These are phyloP conservation scores for Coranthus polyacanthus DNA, from an alignment of 2,797 vertebrate species.

Conservation along the genomic window DNA sequence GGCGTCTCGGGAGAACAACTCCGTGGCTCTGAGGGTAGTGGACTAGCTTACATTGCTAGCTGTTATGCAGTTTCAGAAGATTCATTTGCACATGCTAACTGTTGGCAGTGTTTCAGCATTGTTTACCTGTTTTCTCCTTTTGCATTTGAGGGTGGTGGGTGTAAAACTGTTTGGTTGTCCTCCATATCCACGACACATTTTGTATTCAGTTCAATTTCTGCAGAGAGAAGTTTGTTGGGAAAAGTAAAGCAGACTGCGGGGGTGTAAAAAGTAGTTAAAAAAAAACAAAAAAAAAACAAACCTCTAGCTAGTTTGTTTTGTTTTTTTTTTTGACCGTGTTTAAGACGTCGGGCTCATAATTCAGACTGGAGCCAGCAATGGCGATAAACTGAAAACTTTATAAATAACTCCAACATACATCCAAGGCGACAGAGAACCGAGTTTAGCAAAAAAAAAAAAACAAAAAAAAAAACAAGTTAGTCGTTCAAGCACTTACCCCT, in stretches of 20 bases:
- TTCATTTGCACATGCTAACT: background rate
- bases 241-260: conserved; percentile 50
- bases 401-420: conserved; percentile 46
- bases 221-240: conserved; percentile 67
- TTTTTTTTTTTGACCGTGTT: conserved; percentile 28
- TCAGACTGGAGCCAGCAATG: conserved; percentile 45
- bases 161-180: conserved; percentile 95
- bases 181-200: conserved; percentile 99
- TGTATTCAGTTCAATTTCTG: conserved; percentile 97
- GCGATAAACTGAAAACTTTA: conserved; percentile 66
- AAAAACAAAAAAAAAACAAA: too few relatives aligned
- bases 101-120: conserved; percentile 32
- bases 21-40: too few relatives aligned
- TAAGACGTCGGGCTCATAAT: conserved; percentile 41
- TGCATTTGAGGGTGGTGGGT: conserved; percentile 90
- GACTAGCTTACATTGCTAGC: background rate
- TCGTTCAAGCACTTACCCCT: conserved; percentile 87
- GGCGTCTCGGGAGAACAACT: background rate
- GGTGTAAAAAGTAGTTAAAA: conserved; percentile 36
- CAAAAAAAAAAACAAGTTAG: conserved; percentile 9
- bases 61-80: background rate
- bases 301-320: conserved; percentile 24
- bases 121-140: conserved; percentile 96
- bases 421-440: too few relatives aligned
- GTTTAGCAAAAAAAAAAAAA: too few relatives aligned